Percentiles rank a stretch among this genome's conserved stretches.
Evolutionary conservation across 2,888 invertebrate genomes (phyloP).

Genomic region (Lasioglossum calceatum): DNA sequence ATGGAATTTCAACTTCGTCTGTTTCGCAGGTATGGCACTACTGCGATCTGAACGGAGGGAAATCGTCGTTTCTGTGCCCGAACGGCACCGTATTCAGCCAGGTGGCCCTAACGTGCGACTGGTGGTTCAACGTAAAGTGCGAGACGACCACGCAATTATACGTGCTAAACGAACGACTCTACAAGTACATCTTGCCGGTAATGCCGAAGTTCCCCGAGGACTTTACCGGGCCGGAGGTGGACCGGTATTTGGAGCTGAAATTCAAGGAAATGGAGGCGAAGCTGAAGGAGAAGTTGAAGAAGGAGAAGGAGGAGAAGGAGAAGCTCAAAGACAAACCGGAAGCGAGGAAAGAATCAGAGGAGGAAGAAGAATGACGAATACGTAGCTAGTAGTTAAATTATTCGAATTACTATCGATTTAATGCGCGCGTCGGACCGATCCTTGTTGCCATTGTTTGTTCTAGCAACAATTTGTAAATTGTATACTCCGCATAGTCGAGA

Average conservation of each 20-base stretch:
- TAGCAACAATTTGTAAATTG: conserved; percentile 44
- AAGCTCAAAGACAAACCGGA: conserved; percentile 70
- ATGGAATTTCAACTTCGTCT: conserved; percentile 14
- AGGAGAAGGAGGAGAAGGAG: conserved; percentile 79
- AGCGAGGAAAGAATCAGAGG: conserved; percentile 37
- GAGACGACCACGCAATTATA: conserved; percentile 93
- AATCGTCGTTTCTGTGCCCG: conserved; percentile 95
- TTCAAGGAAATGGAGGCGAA: conserved; percentile 95
- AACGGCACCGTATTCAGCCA: conserved; percentile 97
- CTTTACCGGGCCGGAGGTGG: conserved; percentile 94
- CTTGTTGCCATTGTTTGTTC: conserved; percentile 73
- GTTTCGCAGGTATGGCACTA: conserved; percentile 93
- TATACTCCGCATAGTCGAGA: conserved; percentile 6
- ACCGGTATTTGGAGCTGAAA: conserved; percentile 93
- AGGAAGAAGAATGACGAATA: conserved; percentile 50
- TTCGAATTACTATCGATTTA: conserved; percentile 31
- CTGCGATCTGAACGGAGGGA: conserved; percentile 95
- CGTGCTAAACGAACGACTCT: conserved; percentile 94
- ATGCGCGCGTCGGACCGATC: conserved; percentile 45
- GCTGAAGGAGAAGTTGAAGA: conserved; percentile 87
- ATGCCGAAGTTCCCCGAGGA: conserved; percentile 96
- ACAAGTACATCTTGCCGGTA: conserved; percentile 94
- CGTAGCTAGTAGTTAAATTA: conserved; percentile 40
- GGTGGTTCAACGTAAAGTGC: conserved; percentile 97
- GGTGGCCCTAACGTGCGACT: conserved; percentile 94